Conservation (phyloP, 2,113 vertebrate genomes). For the Malurus elegans region DNA sequence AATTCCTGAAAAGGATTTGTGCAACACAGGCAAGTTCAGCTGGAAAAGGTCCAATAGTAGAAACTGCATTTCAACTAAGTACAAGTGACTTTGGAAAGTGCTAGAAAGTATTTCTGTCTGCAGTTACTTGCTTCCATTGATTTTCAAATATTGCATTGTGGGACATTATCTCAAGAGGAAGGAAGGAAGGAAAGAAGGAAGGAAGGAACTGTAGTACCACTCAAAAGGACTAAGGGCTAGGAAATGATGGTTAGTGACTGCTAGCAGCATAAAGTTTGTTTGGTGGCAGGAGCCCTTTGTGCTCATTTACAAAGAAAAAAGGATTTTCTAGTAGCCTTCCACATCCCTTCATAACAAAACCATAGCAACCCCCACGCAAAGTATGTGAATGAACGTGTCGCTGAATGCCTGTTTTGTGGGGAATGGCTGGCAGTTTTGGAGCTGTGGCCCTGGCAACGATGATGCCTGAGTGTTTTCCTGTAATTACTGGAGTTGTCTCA, state of each 20-base stretch:
- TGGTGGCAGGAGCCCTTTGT: background rate
- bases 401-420: slow-evolving; percentile 32
- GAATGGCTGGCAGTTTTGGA: slow-evolving; percentile 32
- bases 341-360: slow-evolving; percentile 14
- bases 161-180: background rate
- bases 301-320: background rate
- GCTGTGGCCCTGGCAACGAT: slow-evolving; percentile 1
- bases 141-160: background rate
- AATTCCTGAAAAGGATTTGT: background rate
- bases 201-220: slow-evolving; percentile 3
- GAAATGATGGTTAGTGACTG: background rate
- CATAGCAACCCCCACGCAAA: slow-evolving; percentile 32
- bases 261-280: background rate
- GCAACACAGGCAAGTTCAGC: background rate
- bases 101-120: slow-evolving; percentile 10
- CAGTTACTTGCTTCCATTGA: background rate
- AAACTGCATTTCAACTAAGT: background rate
- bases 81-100: background rate
- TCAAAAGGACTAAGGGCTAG: background rate
- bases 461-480: background rate
- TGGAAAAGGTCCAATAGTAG: background rate
- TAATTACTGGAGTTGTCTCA: background rate
- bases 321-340: slow-evolving; percentile 12
- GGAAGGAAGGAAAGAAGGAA: slow-evolving; percentile 40
- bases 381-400: background rate